These are phyloP conservation scores for Trachelus stipa DNA, from an alignment of 2,888 invertebrate species.

Conservation along the genomic window DNA sequence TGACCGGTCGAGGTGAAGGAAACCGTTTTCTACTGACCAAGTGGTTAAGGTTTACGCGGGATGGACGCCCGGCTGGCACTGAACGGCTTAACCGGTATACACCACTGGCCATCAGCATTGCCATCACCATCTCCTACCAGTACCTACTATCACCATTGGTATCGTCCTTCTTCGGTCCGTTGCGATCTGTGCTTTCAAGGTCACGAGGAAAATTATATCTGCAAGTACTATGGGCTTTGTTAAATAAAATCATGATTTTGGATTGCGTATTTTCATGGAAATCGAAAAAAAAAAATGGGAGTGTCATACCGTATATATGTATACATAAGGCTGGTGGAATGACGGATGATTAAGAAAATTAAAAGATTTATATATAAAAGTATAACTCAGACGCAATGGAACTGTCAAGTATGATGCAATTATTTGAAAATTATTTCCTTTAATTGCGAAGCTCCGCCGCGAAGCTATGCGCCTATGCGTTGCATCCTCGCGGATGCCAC, in stretches of 20 bases:
- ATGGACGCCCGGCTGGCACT: slow-evolving; percentile 52
- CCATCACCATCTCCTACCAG: slow-evolving; percentile 14
- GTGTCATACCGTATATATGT: too few relatives aligned
- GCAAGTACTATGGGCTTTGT: background rate
- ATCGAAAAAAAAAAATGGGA: background rate
- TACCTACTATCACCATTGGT: slow-evolving; percentile 10
- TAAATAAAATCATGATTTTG: background rate
- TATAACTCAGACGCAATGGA: background rate
- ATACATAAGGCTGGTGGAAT: background rate
- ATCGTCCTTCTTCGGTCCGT: slow-evolving; percentile 46
- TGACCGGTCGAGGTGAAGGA: background rate
- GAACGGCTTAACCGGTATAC: slow-evolving; percentile 56
- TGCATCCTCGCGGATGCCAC: background rate
- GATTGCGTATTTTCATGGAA: background rate
- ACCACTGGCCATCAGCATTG: slow-evolving; percentile 44
- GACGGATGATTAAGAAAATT: background rate
- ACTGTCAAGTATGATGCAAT: slow-evolving; percentile 25
- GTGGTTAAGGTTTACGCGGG: slow-evolving; percentile 49
- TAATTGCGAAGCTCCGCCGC: slow-evolving; percentile 30
- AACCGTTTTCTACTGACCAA: slow-evolving; percentile 16
- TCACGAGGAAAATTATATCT: slow-evolving; percentile 40
- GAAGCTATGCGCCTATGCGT: slow-evolving; percentile 2
- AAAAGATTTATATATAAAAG: background rate
- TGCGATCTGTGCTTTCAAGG: slow-evolving; percentile 47
- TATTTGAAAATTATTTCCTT: slow-evolving; percentile 42